phyloP scores from a whole-genome alignment of 2,113 vertebrate genomes.

The Oryzias melastigma region DNA sequence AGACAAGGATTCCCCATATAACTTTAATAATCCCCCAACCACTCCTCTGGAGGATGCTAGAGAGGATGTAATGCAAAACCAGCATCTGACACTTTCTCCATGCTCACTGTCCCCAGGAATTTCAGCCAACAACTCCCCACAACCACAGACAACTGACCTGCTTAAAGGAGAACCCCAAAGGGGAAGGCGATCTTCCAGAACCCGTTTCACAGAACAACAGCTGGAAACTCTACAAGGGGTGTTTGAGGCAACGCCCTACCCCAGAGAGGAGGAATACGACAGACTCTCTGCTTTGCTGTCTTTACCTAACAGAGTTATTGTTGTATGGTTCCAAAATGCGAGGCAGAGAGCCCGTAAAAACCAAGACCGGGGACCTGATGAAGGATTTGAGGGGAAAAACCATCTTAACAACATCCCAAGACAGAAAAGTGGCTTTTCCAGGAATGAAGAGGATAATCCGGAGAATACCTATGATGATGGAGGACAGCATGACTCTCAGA shows the following conservation, averaged over 20 bases:
- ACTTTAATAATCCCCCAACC: conserved; percentile 96
- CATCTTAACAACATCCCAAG: conserved; percentile 85
- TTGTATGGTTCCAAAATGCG: conserved; percentile 98
- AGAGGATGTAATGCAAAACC: conserved; percentile 73
- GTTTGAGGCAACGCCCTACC: conserved; percentile 97
- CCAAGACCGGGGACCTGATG: conserved; percentile 91
- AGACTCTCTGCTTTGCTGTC: conserved; percentile 89
- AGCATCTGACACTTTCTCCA: conserved; percentile 44
- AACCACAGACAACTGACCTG: conserved; percentile 84
- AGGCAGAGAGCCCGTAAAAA: conserved; percentile 95
- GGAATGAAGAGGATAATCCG: conserved; percentile 89
- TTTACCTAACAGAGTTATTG: conserved; percentile 92
- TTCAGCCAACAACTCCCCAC: conserved; percentile 83
- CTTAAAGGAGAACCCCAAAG: conserved; percentile 82
- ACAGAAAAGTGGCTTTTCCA: conserved; percentile 87
- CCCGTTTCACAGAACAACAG: conserved; percentile 95
- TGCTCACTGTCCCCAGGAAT: conserved; percentile 62
- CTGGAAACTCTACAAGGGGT: conserved; percentile 92
- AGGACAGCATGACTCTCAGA: conserved; percentile 85
- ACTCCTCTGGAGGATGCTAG: conserved; percentile 90
- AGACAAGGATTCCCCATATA: conserved; percentile 98
- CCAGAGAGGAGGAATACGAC: conserved; percentile 98
- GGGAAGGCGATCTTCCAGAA: conserved; percentile 85
- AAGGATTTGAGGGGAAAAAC: conserved; percentile 81
- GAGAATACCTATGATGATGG: conserved; percentile 80